Percentiles rank a stretch among this genome's conserved stretches.
These are phyloP conservation scores for Anhinga anhinga DNA, from an alignment of 2,113 vertebrate genomes.

Conservation along the genomic window DNA sequence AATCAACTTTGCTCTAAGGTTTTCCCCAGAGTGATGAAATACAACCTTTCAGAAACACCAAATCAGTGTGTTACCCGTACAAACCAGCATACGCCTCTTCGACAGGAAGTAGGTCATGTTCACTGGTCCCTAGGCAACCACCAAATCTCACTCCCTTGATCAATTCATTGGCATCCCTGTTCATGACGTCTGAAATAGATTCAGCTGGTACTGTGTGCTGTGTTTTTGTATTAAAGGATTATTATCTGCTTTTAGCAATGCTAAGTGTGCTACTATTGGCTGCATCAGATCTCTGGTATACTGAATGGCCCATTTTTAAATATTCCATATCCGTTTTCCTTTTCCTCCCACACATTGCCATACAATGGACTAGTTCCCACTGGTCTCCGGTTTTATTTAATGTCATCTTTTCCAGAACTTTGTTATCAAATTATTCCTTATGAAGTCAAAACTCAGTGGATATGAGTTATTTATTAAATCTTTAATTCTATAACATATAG, in stretches of 20 bases:
- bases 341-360: neutral
- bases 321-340: neutral
- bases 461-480: neutral
- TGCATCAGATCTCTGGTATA: neutral
- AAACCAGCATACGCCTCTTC: neutral
- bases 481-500: neutral
- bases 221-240: neutral
- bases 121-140: conserved; percentile 42
- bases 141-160: conserved; percentile 28
- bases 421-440: neutral
- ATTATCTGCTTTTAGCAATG: conserved; percentile 5
- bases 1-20: neutral
- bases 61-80: neutral
- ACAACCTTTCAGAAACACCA: neutral
- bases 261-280: neutral
- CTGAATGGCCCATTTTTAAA: conserved; percentile 9
- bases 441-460: neutral
- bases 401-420: neutral
- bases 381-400: neutral
- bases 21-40: neutral
- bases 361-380: neutral
- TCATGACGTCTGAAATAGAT: neutral
- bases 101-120: conserved; percentile 22
- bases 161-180: neutral
- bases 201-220: neutral